A percentile compares a stretch with the other conserved stretches of the same genome.
Evolutionary conservation across 2,113 vertebrate species (phyloP).

Genomic region (Galbula dea): DNA sequence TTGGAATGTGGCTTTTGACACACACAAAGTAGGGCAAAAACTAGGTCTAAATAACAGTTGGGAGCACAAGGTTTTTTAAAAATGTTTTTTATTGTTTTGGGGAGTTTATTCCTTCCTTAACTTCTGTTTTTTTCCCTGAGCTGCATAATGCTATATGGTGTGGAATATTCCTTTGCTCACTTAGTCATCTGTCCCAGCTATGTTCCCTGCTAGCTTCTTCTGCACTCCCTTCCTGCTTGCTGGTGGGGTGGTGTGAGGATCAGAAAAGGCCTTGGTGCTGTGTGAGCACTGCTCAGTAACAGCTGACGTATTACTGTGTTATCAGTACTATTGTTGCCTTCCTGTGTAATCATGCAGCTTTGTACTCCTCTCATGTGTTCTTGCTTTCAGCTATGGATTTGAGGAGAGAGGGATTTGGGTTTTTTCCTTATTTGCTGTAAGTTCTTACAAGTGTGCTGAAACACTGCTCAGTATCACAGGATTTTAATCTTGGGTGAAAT

Average conservation of each 20-base stretch:
- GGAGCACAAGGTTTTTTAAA: neutral
- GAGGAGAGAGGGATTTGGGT: neutral
- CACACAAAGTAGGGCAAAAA: neutral
- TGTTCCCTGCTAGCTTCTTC: neutral
- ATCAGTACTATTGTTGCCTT: neutral
- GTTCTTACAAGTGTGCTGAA: neutral
- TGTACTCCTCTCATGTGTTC: neutral
- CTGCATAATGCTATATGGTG: neutral
- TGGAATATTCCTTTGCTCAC: neutral
- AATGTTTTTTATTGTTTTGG: neutral
- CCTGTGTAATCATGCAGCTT: neutral
- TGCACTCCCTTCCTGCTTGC: fast-evolving
- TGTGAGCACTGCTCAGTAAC: neutral
- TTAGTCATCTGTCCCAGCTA: neutral
- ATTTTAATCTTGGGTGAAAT: neutral
- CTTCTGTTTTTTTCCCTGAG: neutral
- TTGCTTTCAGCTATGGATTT: neutral
- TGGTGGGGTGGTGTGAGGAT: neutral
- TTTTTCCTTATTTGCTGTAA: neutral
- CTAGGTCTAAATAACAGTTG: neutral
- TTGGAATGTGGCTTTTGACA: neutral
- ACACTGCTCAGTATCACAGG: neutral
- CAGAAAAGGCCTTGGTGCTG: neutral
- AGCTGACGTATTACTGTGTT: neutral
- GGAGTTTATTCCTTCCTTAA: neutral